Conservation (phyloP, 1,140 invertebrate genomes). For the Acyrthosiphon pisum region DNA sequence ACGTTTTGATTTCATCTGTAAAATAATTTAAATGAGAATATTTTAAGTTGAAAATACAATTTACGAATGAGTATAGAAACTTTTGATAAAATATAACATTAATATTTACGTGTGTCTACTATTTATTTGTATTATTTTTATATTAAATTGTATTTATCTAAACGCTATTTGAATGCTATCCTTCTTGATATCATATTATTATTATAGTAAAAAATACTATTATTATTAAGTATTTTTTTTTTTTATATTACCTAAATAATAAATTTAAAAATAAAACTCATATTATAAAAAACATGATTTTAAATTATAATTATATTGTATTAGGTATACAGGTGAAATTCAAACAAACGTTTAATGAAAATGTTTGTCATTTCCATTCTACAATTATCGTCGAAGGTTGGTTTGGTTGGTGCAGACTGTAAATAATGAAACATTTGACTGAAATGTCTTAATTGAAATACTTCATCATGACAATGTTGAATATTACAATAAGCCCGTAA, state of each 20-base stretch:
- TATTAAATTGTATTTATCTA: not conserved
- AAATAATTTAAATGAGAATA: slow-evolving; percentile 20
- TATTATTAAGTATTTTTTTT: not conserved
- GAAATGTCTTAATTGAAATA: not conserved
- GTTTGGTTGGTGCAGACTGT: not conserved
- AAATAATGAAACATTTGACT: not conserved
- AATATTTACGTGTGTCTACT: not conserved
- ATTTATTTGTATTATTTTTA: not conserved
- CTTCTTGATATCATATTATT: not conserved
- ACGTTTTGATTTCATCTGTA: not conserved
- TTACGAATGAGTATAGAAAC: not conserved
- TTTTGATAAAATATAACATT: not conserved
- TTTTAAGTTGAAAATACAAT: not conserved
- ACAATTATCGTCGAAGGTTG: not conserved
- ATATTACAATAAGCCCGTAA: not conserved
- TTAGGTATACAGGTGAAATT: not conserved
- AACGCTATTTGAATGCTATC: not conserved
- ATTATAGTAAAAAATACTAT: not conserved
- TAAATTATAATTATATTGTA: not conserved
- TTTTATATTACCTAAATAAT: not conserved
- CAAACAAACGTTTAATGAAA: too few species aligned
- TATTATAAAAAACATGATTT: not conserved
- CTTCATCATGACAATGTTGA: not conserved
- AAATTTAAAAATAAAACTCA: not conserved
- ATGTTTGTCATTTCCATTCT: too few species aligned